Evolutionary conservation across 2,888 invertebrate species (phyloP), one percentile per base, ranked within the genome.

Genomic region (Idaea biselata): DNA sequence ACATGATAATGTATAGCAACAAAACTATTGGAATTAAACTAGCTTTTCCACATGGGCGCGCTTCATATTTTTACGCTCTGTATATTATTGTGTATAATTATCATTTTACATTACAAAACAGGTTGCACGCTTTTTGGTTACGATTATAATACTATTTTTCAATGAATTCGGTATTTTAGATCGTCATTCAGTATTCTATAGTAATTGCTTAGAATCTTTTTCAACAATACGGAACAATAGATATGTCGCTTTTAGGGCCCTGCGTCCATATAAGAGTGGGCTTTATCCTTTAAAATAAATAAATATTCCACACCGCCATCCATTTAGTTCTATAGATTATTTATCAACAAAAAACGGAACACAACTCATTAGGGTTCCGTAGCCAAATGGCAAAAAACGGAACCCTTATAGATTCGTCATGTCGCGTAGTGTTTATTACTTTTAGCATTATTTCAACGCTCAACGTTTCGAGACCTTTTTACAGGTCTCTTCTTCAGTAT

Each of bases 21-120:
- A 44, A 11, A 44, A 44, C 6, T 44, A 44, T 44, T 44, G 11
- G 44, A 14, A 70, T 70, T 66, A 68, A 68, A 68, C 64, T 61
- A 68, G 66, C 59, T 71, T 68, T 80, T 70, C 80, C 75, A 80
- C 70, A 64, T 63, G 72, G 69, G 65, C 72, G 74, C 69, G 59
- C 71, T 18, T 67, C 64, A 75, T 77, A 79, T 76, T 81, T 80
- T 86, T 83, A 82, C 85, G 87, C 84, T 87, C 86, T 84, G 80
- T 75, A 84, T 80, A 77, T 66, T 68, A 61, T n/a, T 63, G 58
- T 66, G 67, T 70, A 60, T 60, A 73, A 76, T 77, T 72, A 80
- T 82, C 77, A 78, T 77, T 69, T 73, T 75, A 63, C 63, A 73
- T 75, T 73, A 70, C 72, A 65, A 75, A 72, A 79, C 74, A 70